Evolutionary conservation across 1,140 invertebrate genomes (phyloP), one percentile per base, ranked within the genome.

Genomic region (Caenorhabditis latens): DNA sequence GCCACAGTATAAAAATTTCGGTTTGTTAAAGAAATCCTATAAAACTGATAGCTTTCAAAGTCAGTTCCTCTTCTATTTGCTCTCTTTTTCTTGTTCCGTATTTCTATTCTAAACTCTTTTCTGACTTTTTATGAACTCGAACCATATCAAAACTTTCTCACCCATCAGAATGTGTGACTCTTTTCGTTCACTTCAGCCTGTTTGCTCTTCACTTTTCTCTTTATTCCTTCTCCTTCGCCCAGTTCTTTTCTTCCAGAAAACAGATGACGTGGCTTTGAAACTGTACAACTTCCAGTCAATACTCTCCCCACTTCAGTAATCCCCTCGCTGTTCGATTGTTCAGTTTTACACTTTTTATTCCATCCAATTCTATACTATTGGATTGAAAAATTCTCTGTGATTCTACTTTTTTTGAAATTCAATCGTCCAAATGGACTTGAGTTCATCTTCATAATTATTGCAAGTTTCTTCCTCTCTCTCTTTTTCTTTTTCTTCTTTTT

Each of bases 381-480:
- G 32, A 32, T 32, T 32, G 32, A 32, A 32, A 32, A 32, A 32
- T 58, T 8, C 55, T 58, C 14, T 58, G 7, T 21, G 7, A n/a
- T 58, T 21, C 57, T 58, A 13, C 11, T 32, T 4, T 63, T 63
- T 63, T 32, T 11, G 24, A 63, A 79, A 79, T 79, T 79, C 71
- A 79, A 79, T 79, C 46, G 71, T 50, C 71, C 46, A 79, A 79
- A 79, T 79, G 71, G 32, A 79, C 43, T 65, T 24, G 4, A 71
- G 42, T 46, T 71, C 65, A 46, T 71, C 65, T 79, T 79, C 71
- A 79, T 79, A 79, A 79, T 79, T 79, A 79, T 79, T 50, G 71
- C 43, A 79, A 79, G 61, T 63, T 63, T 63, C 46, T 79, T 53
- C 50, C 40, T 32, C 53, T 40, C 46, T 42, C 19, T 75, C 71